Base-by-base conservation (phyloP, 2,113 vertebrate genomes). In the Oenanthe melanoleuca region DNA sequence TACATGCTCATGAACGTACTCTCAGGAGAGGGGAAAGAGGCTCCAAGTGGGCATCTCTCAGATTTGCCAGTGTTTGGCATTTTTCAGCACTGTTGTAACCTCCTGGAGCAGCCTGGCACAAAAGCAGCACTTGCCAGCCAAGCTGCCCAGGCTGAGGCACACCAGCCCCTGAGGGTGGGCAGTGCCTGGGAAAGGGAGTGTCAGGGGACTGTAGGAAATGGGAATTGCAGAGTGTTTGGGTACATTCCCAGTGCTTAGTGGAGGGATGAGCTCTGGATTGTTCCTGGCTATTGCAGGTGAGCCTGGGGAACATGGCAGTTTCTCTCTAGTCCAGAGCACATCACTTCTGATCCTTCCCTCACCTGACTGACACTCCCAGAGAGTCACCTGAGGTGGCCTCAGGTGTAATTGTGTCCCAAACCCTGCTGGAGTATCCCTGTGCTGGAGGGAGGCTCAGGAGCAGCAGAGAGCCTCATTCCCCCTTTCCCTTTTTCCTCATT, bases 191-290 rank as follows among this genome's bases (percentile, higher is more conserved):
- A 69, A 33, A 12, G 21, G 18, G 18, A 11, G 10, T 53, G 79
- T 23, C 22, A 40, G 49, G 26, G 22, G 8, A 17, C 26, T n/a
- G 29, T 4, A 53, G 72, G 67, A 14, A 80, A 15, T 7, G 3
- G 19, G n/a, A 55, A 34, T 69, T 47, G 19, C 9, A 0, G 0
- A 40, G 20, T 3, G 1, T 59, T 84, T 34, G 47, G 63, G 9
- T 34, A 8, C 28, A 15, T 25, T 80, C 4, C 1, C 49, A 73
- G 60, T 52, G 40, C 28, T 80, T 80, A 20, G 14, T 26, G 44
- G 15, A 15, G 55, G 83, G 60, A 17, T 40, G 61, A 56, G 4
- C 24, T 33, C 12, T 26, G 14, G 4, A 2, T 73, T 63, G 7
- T 61, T 52, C 28, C 24, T 53, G 55, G 12, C 70, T 26, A 1